Percentiles rank a stretch among this genome's conserved stretches.
Evolutionary conservation across 2,888 invertebrate genomes (phyloP).

Genomic region (Acanthopleura granulata): DNA sequence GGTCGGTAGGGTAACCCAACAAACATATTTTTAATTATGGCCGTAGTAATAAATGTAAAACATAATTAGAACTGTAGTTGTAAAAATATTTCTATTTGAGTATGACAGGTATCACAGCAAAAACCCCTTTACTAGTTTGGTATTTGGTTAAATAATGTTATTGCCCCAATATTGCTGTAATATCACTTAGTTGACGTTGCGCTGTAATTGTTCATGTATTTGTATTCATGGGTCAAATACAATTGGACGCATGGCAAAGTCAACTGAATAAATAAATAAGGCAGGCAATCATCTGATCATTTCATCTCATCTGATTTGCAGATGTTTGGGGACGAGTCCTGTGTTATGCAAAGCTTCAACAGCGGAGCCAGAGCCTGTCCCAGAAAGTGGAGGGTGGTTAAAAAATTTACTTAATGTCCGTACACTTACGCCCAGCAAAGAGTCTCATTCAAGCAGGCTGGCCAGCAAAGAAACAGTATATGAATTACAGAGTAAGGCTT

Average conservation of each 20-base stretch:
- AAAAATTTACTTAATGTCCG: conserved; percentile 86
- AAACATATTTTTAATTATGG: no score
- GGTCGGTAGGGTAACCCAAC: no score
- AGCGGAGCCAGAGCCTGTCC: conserved; percentile 71
- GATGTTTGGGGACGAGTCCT: conserved; percentile 23
- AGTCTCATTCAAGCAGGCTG: conserved; percentile 95
- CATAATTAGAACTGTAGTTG: no score
- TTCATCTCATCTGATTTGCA: conserved; percentile 8
- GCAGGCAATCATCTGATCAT: neutral
- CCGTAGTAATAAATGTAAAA: no score
- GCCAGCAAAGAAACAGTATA: conserved; percentile 97
- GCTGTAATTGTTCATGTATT: neutral
- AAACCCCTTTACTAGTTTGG: no score
- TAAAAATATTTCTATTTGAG: no score
- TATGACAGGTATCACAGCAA: no score
- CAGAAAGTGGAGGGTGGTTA: conserved; percentile 77
- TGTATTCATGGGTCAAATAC: neutral
- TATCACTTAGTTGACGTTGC: no score
- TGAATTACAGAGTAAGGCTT: conserved; percentile 82
- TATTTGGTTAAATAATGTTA: no score
- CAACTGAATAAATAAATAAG: no score
- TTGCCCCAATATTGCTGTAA: no score
- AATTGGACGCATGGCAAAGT: no score
- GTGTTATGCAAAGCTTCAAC: neutral
- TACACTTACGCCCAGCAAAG: conserved; percentile 93